These are phyloP conservation scores for Ovibos moschatus DNA, from an alignment of 2,113 vertebrate genomes.

Conservation along the genomic window DNA sequence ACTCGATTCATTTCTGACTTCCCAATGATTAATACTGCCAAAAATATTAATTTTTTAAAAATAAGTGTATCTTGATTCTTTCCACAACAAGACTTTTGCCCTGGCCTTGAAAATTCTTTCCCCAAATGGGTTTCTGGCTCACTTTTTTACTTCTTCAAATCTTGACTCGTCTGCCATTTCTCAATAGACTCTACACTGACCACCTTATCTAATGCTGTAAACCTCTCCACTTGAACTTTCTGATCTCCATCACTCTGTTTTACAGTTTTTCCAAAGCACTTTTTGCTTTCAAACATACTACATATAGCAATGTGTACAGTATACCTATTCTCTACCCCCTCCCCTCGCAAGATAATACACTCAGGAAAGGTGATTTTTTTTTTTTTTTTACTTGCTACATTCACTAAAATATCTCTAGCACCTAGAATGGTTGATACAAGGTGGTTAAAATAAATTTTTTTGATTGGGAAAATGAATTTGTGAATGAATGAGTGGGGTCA, in stretches of 20 bases:
- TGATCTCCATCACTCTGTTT: neutral
- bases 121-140: neutral
- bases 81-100: neutral
- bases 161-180: neutral
- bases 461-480: neutral
- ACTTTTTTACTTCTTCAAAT: neutral
- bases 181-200: neutral
- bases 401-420: neutral
- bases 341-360: neutral
- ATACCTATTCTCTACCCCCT: neutral
- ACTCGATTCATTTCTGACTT: neutral
- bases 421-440: neutral
- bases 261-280: neutral
- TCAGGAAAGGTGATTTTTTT: neutral
- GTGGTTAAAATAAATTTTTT: slow-evolving; percentile 5
- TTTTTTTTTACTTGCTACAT: neutral
- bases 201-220: neutral
- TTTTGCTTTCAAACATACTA: neutral
- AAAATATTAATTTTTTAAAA: neutral
- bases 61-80: neutral
- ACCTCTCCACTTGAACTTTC: neutral
- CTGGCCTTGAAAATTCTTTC: neutral
- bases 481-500: neutral
- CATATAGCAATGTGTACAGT: neutral
- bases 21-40: neutral